These are phyloP conservation scores for Eueremaeus valkanovi DNA, from an alignment of 2,888 invertebrate species.

Conservation along the genomic window DNA sequence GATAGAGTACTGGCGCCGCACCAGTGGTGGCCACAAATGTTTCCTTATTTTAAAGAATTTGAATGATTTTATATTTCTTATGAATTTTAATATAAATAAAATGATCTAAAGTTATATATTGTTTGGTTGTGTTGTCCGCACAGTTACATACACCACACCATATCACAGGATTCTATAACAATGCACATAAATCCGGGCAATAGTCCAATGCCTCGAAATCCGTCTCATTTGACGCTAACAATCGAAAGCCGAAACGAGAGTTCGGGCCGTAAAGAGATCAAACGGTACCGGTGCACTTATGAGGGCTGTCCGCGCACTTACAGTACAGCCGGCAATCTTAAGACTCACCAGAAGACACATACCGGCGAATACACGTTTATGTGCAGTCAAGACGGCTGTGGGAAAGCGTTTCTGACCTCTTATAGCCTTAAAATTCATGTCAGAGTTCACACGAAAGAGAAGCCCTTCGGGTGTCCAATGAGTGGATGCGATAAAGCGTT, in stretches of 20 bases:
- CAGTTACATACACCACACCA: constrained; percentile 65
- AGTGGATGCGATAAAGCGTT: constrained; percentile 84
- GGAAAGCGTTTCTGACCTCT: constrained; percentile 88
- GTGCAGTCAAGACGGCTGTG: constrained; percentile 79
- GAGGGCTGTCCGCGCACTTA: constrained; percentile 82
- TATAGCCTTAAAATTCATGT: constrained; percentile 92
- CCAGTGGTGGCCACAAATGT: too few species aligned
- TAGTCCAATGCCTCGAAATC: constrained; percentile 60
- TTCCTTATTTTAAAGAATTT: too few species aligned
- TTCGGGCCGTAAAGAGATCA: constrained; percentile 60
- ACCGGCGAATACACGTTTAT: constrained; percentile 92
- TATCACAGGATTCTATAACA: constrained; percentile 64
- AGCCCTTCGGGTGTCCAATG: constrained; percentile 81
- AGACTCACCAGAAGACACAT: constrained; percentile 93
- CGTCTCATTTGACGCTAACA: constrained; percentile 65
- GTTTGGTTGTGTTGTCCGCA: background rate
- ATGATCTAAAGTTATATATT: background rate
- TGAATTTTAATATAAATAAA: background rate
- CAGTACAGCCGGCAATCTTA: constrained; percentile 86
- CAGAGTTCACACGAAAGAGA: constrained; percentile 84
- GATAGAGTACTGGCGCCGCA: too few species aligned
- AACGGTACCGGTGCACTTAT: constrained; percentile 79
- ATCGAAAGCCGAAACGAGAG: constrained; percentile 63
- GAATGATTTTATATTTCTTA: too few species aligned
- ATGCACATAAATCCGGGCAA: constrained; percentile 66